Base-by-base conservation (phyloP, 2,113 vertebrate genomes). In the Thomomys bottae region DNA sequence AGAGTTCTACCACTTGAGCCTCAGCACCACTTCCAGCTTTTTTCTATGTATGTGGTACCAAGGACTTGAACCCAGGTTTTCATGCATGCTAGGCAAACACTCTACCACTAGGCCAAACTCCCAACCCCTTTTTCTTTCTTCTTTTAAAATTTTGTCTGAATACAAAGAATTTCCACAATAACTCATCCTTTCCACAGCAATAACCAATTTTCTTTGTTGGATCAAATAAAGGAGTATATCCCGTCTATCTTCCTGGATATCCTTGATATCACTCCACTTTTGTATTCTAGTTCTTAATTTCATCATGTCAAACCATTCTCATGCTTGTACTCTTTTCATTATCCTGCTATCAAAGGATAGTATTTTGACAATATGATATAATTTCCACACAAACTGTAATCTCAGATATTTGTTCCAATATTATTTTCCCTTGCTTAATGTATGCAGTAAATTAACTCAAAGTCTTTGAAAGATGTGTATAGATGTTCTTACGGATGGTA, bases 381-480 rank as follows among this genome's bases (percentile, higher is more conserved):
- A 93, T 64, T 89, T 92, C 32, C 42, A 94, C 40, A 91, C 49
- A 94, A 84, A 87, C 30, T 94, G 2, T 89, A 92, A 94, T 85
- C 84, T 14, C 75, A 76, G 64, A 28, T 78, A 34, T 89, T 71
- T 92, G 40, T 68, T 87, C 40, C 84, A 93, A 80, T 79, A 92
- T 40, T 92, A 90, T 84, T 90, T 49, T 71, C 40, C 71, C 81
- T 81, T 89, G 92, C 84, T 84, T 92, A 82, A 61, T 89, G 82
- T 67, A 24, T 81, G 36, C 45, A 94, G 15, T 79, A 75, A 95
- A 85, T 93, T 95, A 91, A 91, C 89, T 93, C 23, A 84, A 84
- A 94, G 77, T 80, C 36, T 87, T 84, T 75, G 4, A 9, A 91
- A 89, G 68, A 95, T 30, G 63, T 88, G n/a, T 57, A 86, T 23